These are phyloP conservation scores for Zygogramma bicolorata DNA, from an alignment of 2,888 invertebrate species.

Conservation along the genomic window DNA sequence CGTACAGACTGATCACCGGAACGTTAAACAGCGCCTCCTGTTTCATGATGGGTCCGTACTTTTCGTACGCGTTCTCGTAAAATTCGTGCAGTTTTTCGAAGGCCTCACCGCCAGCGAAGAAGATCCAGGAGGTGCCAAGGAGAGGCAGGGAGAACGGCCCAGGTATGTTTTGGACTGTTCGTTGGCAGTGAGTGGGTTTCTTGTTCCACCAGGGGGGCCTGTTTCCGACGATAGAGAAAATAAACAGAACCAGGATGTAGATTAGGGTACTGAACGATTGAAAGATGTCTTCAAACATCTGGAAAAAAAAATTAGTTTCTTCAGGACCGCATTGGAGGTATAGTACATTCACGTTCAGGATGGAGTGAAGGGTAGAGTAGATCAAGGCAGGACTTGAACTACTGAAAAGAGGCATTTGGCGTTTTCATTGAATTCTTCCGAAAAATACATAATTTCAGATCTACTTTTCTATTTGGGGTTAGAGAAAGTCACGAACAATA, in stretches of 20 bases:
- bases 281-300: constrained; percentile 50
- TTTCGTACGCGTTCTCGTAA: constrained; percentile 79
- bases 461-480: too few relatives aligned
- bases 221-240: constrained; percentile 57
- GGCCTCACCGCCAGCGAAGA: constrained; percentile 71
- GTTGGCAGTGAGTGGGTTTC: constrained; percentile 34
- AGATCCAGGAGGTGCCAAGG: constrained; percentile 86
- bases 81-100: constrained; percentile 83
- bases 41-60: constrained; percentile 82
- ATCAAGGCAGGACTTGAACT: too few relatives aligned
- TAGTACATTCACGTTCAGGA: too few relatives aligned
- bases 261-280: constrained; percentile 49
- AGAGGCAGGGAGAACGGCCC: constrained; percentile 81
- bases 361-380: too few relatives aligned
- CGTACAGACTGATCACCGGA: constrained; percentile 80
- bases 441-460: too few relatives aligned
- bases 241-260: constrained; percentile 49
- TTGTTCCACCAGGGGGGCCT: constrained; percentile 59
- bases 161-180: constrained; percentile 69
- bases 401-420: too few relatives aligned
- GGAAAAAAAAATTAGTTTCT: too few relatives aligned
- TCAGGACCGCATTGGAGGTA: too few relatives aligned
- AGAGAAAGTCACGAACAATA: too few relatives aligned
- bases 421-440: too few relatives aligned
- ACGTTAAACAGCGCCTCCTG: constrained; percentile 82